Evolutionary conservation across 2,888 invertebrate genomes (phyloP), one percentile per base, ranked within the genome.

Genomic region (Patella pellucida): DNA sequence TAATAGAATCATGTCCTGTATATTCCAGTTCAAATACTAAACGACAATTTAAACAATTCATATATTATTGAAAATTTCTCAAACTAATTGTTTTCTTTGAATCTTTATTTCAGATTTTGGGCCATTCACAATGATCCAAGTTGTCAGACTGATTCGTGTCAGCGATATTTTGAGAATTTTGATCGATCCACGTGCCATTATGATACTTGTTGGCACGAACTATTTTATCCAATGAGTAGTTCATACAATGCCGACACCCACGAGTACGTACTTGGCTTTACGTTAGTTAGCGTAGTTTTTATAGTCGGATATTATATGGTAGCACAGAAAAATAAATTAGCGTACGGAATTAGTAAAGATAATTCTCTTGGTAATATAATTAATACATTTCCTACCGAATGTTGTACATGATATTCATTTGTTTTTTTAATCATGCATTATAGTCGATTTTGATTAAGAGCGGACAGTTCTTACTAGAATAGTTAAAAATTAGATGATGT

Each of bases 141-240:
- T 19, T 77, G 77, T 52, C 71, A 69, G 12, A 74, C 79, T 0
- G 78, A 79, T 70, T 67, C 76, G 12, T 81, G 81, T 71, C 76
- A 73, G 27, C 80, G 84, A 9, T 84, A 79, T 74, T 79, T 76
- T 69, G 77, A 79, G 9, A 71, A 79, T 71, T 77, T 84, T 75
- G 84, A 84, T 70, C 78, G 77, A 52, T 76, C 76, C 19, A 77
- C 83, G 0, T 87, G 87, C 72, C 82, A 84, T 51, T 80, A 79
- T 2, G 87, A 86, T 74, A 77, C 82, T 1, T 87, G 87, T 73
- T 86, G 86, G 86, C 82, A 84, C 19, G 84, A 86, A 52, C 79
- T 87, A 50, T 82, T 86, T 15, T 86, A 86, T 74, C 87, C 87
- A 4, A 68, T 86, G 41, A 78, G 81, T 12, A 67, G 76, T 16